Evolutionary conservation across 2,888 invertebrate genomes (phyloP).

Genomic region (Pandemis cinnamomeana): DNA sequence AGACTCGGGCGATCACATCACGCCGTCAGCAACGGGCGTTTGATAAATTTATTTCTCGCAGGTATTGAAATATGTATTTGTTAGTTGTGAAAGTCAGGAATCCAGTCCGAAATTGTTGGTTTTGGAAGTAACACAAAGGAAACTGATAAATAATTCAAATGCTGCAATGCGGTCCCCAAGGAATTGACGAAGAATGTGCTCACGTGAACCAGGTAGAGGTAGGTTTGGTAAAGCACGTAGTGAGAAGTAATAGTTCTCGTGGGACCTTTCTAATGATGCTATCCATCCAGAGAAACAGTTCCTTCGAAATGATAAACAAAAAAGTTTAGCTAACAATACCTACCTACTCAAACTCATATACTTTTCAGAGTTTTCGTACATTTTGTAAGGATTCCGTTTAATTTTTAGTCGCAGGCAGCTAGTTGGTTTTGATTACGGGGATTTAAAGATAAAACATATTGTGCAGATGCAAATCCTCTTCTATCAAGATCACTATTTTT

Average conservation of each 20-base stretch:
- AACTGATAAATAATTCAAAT: conserved; percentile 79
- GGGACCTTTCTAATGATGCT: conserved; percentile 39
- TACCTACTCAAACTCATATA: conserved; percentile 8
- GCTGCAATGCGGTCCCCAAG: conserved; percentile 77
- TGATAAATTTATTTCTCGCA: conserved; percentile 54
- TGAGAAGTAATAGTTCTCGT: conserved; percentile 38
- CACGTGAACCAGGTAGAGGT: conserved; percentile 52
- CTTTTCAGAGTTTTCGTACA: not conserved
- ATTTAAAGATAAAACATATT: not conserved
- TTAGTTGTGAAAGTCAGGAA: conserved; percentile 53
- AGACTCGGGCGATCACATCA: conserved; percentile 9
- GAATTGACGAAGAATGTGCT: conserved; percentile 68
- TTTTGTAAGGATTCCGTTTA: not conserved
- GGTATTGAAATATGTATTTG: conserved; percentile 52
- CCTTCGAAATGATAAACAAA: conserved; percentile 37
- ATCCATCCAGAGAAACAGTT: conserved; percentile 37
- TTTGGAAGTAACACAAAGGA: conserved; percentile 70
- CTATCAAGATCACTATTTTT: too few relatives aligned
- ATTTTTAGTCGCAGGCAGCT: not conserved
- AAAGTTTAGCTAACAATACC: conserved; percentile 7
- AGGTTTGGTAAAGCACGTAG: conserved; percentile 35
- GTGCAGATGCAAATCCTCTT: too few relatives aligned
- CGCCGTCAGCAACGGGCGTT: conserved; percentile 12
- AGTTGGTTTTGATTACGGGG: not conserved
- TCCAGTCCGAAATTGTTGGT: conserved; percentile 59